phyloP scores from a whole-genome alignment of 2,888 invertebrate species.

The Drosophila pegasa region DNA sequence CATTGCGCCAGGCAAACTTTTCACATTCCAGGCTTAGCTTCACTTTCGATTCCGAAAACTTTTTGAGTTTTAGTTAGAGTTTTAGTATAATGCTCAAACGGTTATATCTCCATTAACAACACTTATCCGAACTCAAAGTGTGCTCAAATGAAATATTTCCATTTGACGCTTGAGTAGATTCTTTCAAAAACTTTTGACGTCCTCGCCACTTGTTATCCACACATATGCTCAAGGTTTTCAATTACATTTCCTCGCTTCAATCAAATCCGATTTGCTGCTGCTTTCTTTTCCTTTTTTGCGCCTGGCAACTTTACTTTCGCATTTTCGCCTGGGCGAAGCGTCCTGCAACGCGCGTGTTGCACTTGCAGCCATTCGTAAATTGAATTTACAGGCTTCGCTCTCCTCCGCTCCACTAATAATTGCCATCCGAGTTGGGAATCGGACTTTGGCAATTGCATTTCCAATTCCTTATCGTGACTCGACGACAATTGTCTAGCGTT shows the following conservation, averaged over 20 bases:
- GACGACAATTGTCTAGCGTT: slow-evolving; percentile 67
- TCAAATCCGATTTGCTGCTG: slow-evolving; percentile 54
- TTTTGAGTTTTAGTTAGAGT: neutral
- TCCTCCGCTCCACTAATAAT: slow-evolving; percentile 50
- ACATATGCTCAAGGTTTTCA: slow-evolving; percentile 68
- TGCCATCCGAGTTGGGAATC: slow-evolving; percentile 34
- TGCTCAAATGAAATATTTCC: slow-evolving; percentile 14
- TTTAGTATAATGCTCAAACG: neutral
- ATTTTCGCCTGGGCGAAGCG: slow-evolving; percentile 40
- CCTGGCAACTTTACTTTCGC: slow-evolving; percentile 36
- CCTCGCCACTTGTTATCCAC: slow-evolving; percentile 11
- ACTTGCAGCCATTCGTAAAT: slow-evolving; percentile 74
- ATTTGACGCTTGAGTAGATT: slow-evolving; percentile 18
- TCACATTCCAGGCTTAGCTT: neutral
- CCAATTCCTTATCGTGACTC: slow-evolving; percentile 76
- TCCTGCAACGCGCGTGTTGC: slow-evolving; percentile 72
- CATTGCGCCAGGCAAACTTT: neutral
- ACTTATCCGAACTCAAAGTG: neutral
- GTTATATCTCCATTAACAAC: neutral
- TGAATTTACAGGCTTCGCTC: slow-evolving; percentile 69
- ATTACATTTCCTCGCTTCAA: slow-evolving; percentile 79
- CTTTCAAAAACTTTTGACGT: neutral
- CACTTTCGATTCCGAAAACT: neutral
- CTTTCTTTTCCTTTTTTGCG: slow-evolving; percentile 5
- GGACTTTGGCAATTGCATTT: slow-evolving; percentile 71